Evolutionary conservation across 2,888 invertebrate genomes (phyloP).

Genomic region (Eupeodes luniger): DNA sequence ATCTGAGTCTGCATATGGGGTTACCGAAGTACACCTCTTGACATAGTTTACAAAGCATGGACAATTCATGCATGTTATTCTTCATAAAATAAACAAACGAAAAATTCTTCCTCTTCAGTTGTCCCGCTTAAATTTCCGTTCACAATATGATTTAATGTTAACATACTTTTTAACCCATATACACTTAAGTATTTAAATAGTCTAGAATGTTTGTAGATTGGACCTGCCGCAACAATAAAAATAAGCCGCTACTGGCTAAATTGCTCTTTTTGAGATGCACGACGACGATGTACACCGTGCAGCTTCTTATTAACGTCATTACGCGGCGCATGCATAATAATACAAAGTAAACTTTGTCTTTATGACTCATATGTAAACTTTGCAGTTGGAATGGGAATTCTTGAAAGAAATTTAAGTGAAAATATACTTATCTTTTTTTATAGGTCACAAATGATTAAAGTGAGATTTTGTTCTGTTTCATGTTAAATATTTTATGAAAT

Average conservation of each 20-base stretch:
- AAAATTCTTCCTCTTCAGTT: not conserved
- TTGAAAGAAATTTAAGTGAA: slow-evolving; percentile 10
- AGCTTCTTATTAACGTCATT: slow-evolving; percentile 22
- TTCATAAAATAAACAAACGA: slow-evolving; percentile 6
- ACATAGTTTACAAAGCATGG: slow-evolving; percentile 49
- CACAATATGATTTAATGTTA: slow-evolving; percentile 35
- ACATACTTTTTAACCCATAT: slow-evolving; percentile 8
- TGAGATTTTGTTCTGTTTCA: not conserved
- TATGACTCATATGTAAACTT: slow-evolving; percentile 46
- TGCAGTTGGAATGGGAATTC: slow-evolving; percentile 21
- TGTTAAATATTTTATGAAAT: not conserved
- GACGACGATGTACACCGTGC: not conserved
- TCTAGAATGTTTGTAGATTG: slow-evolving; percentile 8
- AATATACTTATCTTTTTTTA: slow-evolving; percentile 4
- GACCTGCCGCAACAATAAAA: slow-evolving; percentile 9
- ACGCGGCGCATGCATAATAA: slow-evolving; percentile 37
- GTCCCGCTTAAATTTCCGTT: slow-evolving; percentile 13
- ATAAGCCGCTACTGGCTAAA: slow-evolving; percentile 41
- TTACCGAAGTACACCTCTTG: slow-evolving; percentile 66
- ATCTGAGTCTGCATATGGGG: slow-evolving; percentile 40
- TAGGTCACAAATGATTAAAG: slow-evolving; percentile 10
- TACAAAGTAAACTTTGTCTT: slow-evolving; percentile 1
- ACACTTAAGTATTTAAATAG: slow-evolving; percentile 44
- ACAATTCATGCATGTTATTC: not conserved
- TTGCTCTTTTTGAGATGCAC: slow-evolving; percentile 33